phyloP scores from a whole-genome alignment of 2,797 vertebrate species.

The Graptemys geographica region DNA sequence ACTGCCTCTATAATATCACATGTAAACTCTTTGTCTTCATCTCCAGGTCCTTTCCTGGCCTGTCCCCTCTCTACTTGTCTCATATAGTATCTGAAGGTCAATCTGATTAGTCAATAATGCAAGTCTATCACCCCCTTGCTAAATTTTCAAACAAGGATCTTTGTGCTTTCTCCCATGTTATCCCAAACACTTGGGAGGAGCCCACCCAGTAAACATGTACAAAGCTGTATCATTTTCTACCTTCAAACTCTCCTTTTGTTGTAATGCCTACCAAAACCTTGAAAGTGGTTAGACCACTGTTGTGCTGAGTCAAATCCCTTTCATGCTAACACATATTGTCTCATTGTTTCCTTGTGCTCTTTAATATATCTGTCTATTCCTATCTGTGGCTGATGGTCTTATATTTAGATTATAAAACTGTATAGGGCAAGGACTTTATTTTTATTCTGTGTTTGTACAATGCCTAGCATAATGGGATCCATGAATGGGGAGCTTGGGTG shows the following conservation, averaged over 20 bases:
- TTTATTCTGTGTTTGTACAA: not conserved
- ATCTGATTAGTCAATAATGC: not conserved
- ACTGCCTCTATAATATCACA: not conserved
- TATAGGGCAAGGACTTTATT: not conserved
- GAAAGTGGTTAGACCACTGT: not conserved
- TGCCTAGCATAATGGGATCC: not conserved
- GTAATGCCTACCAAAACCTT: not conserved
- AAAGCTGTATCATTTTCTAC: not conserved
- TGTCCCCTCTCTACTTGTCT: not conserved
- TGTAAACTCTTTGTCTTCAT: not conserved
- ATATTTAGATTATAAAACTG: not conserved
- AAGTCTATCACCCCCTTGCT: not conserved
- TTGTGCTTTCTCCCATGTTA: not conserved
- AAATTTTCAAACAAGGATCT: not conserved
- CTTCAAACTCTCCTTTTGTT: not conserved
- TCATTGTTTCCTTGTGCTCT: not conserved
- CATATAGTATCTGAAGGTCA: not conserved
- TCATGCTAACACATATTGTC: not conserved
- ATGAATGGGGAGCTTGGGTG: not conserved
- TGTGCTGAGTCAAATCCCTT: not conserved
- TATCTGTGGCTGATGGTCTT: not conserved
- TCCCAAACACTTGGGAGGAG: not conserved
- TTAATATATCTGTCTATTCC: not conserved
- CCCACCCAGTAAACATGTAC: not conserved
- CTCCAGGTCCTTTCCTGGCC: not conserved